These are phyloP conservation scores for Spongilla lacustris DNA, from an alignment of 37 sponge, comb jelly and placozoan genomes.

Conservation along the genomic window DNA sequence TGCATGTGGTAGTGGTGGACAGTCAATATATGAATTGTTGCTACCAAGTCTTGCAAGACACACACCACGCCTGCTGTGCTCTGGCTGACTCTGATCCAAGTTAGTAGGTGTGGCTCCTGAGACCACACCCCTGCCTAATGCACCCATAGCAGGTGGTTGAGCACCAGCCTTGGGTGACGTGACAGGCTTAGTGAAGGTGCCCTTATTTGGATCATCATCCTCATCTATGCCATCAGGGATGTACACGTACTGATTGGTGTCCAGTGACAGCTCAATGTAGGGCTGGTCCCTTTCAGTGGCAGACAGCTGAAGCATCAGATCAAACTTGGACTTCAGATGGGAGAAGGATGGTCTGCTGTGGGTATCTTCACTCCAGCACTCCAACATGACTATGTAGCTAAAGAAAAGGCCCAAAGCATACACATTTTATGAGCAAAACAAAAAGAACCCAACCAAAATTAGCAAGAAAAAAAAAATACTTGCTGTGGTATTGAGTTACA, in stretches of 20 bases:
- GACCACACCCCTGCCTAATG: not conserved
- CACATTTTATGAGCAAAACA: too few relatives aligned
- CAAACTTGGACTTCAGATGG: constrained; percentile 34
- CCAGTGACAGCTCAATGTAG: not conserved
- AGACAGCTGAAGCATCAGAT: not conserved
- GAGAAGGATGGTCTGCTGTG: constrained; percentile 47
- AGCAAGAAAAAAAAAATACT: too few relatives aligned
- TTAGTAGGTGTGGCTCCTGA: not conserved
- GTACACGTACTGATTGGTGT: not conserved
- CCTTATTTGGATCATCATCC: not conserved
- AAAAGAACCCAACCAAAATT: too few relatives aligned
- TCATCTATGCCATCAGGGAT: not conserved
- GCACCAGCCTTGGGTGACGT: not conserved
- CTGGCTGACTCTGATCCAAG: not conserved
- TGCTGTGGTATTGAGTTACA: too few relatives aligned
- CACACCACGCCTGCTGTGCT: not conserved
- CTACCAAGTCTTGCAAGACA: not conserved
- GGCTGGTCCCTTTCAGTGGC: not conserved
- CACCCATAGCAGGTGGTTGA: not conserved
- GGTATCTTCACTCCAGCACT: constrained; percentile 57
- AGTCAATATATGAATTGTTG: not conserved
- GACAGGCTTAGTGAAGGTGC: not conserved
- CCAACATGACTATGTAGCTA: constrained; percentile 63
- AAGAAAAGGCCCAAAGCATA: not conserved
- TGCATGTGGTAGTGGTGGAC: not conserved